Conservation (phyloP, 2,888 invertebrate genomes). For the Liopterus haemorrhoidalis region DNA sequence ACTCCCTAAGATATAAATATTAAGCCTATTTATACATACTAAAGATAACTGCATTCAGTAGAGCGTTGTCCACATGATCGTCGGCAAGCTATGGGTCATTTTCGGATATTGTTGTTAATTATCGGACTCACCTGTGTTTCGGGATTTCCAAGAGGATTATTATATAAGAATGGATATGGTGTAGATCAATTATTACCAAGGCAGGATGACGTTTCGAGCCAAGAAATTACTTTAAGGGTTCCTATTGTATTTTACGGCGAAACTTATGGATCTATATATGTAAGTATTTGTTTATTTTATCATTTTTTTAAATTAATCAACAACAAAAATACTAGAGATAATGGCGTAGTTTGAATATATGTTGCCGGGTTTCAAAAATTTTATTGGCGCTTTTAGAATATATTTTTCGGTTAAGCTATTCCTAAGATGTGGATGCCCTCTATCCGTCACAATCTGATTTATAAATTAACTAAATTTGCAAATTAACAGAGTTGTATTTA, state of each 20-base stretch:
- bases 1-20: constrained; percentile 22
- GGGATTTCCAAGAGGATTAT: constrained; percentile 49
- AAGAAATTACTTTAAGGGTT: constrained; percentile 58
- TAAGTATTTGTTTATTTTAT: constrained; percentile 54
- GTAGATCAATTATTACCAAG: constrained; percentile 52
- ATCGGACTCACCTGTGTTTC: constrained; percentile 18
- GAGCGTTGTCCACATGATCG: constrained; percentile 47
- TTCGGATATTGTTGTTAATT: constrained; percentile 6
- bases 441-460: no score
- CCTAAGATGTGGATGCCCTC: no score
- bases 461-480: no score
- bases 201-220: constrained; percentile 59
- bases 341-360: no score
- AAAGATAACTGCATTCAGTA: constrained; percentile 15
- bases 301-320: constrained; percentile 11
- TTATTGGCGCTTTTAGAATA: no score
- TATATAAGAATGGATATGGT: constrained; percentile 56
- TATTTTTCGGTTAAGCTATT: no score
- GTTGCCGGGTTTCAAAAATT: no score
- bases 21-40: constrained; percentile 22
- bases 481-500: no score
- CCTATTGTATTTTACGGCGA: constrained; percentile 77
- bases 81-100: constrained; percentile 37
- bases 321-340: no score
- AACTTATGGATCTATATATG: constrained; percentile 68